These are phyloP conservation scores for Phoenicopterus ruber DNA, from an alignment of 2,113 vertebrate genomes.

Conservation along the genomic window DNA sequence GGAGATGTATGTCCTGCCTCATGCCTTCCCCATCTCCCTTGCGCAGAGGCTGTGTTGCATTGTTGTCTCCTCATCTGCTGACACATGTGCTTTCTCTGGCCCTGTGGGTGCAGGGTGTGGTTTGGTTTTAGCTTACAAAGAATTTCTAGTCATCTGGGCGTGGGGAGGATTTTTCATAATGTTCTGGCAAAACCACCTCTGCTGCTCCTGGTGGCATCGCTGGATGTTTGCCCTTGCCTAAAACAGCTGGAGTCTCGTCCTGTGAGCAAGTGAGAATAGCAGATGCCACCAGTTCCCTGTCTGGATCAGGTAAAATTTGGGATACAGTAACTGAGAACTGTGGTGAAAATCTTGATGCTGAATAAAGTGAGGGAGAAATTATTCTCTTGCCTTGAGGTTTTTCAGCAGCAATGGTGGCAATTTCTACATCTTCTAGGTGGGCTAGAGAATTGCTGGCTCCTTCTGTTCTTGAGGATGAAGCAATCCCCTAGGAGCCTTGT, in stretches of 20 bases:
- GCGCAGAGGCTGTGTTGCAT: background rate
- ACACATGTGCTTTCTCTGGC: background rate
- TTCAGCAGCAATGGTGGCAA: background rate
- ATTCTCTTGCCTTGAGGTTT: background rate
- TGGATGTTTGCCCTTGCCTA: background rate
- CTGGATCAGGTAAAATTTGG: background rate
- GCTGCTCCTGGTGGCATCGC: background rate
- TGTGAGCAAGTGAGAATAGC: background rate
- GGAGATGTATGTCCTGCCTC: background rate
- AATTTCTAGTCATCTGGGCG: conserved; percentile 16
- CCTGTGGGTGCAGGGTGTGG: conserved; percentile 34
- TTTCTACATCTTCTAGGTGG: background rate
- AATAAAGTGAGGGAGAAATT: background rate
- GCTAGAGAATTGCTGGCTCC: background rate
- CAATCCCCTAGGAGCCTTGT: background rate
- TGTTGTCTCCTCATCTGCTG: conserved; percentile 10
- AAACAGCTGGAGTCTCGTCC: background rate
- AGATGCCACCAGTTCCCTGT: background rate
- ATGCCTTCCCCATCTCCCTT: background rate
- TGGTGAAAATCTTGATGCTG: background rate
- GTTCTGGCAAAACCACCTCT: background rate
- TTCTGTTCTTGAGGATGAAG: background rate
- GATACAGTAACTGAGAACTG: background rate
- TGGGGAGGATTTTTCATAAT: conserved; percentile 11
- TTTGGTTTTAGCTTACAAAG: conserved; percentile 40